These are phyloP conservation scores for Ridgeia piscesae DNA, from an alignment of 1,140 invertebrate species.

Conservation along the genomic window DNA sequence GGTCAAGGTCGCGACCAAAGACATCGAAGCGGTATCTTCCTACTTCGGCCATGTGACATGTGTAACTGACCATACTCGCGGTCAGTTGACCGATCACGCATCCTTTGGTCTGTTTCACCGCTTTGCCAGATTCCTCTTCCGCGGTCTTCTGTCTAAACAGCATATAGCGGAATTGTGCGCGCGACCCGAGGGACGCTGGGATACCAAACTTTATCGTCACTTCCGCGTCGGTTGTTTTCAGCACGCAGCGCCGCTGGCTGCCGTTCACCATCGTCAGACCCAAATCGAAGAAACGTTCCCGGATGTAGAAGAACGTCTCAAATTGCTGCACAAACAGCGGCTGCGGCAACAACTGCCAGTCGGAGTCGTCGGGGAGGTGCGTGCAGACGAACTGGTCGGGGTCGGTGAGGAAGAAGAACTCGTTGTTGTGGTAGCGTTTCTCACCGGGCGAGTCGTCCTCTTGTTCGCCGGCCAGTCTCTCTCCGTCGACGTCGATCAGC, in stretches of 20 bases:
- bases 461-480: slow-evolving; percentile 38
- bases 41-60: neutral
- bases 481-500: slow-evolving; percentile 46
- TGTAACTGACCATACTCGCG: neutral
- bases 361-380: slow-evolving; percentile 46
- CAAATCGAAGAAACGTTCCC: slow-evolving; percentile 50
- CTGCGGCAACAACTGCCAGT: slow-evolving; percentile 47
- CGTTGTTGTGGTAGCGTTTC: slow-evolving; percentile 45
- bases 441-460: slow-evolving; percentile 39
- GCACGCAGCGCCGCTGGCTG: slow-evolving; percentile 38
- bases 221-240: slow-evolving; percentile 42
- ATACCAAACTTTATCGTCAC: slow-evolving; percentile 43
- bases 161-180: slow-evolving; percentile 49
- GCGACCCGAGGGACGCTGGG: slow-evolving; percentile 36
- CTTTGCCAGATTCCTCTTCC: slow-evolving; percentile 19
- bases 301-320: slow-evolving; percentile 39
- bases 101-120: slow-evolving; percentile 26
- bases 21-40: slow-evolving; percentile 14
- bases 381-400: slow-evolving; percentile 49
- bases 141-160: slow-evolving; percentile 37
- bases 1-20: slow-evolving; percentile 2
- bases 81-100: neutral
- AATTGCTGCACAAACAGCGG: slow-evolving; percentile 38
- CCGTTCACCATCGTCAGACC: slow-evolving; percentile 35
- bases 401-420: slow-evolving; percentile 54